Evolutionary conservation across 2,888 invertebrate species (phyloP).

Genomic region (Drosophila gaucha): DNA sequence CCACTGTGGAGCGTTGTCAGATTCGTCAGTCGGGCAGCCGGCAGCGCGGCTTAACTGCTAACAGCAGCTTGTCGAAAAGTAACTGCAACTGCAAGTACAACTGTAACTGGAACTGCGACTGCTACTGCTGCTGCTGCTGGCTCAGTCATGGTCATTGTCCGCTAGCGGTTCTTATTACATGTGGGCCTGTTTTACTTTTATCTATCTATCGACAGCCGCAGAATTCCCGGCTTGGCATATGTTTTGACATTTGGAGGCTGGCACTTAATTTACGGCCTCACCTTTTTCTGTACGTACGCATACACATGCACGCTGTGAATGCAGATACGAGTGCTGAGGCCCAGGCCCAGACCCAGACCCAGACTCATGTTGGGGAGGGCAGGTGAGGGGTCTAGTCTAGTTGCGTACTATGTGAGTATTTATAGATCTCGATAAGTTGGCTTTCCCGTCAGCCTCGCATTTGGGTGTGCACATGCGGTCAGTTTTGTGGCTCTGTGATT

Average conservation of each 20-base stretch:
- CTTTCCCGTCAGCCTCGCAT: slow-evolving; percentile 1
- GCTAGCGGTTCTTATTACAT: slow-evolving; percentile 52
- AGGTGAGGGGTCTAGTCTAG: background rate
- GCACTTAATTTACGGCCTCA: slow-evolving; percentile 65
- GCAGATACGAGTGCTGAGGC: slow-evolving; percentile 13
- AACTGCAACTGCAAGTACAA: slow-evolving; percentile 24
- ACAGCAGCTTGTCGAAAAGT: slow-evolving; percentile 22
- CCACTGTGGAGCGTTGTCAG: slow-evolving; percentile 16
- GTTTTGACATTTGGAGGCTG: slow-evolving; percentile 71
- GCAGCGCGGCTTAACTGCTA: slow-evolving; percentile 32
- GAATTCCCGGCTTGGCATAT: slow-evolving; percentile 57
- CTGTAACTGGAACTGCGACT: slow-evolving; percentile 32
- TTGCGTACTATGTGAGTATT: slow-evolving; percentile 27
- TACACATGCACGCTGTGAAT: background rate
- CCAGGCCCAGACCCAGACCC: slow-evolving; percentile 38
- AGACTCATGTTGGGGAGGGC: no score
- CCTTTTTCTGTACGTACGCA: slow-evolving; percentile 28
- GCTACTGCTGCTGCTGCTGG: slow-evolving; percentile 25
- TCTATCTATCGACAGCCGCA: slow-evolving; percentile 24
- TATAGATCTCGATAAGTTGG: slow-evolving; percentile 12
- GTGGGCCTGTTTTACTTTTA: slow-evolving; percentile 16
- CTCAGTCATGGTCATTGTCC: slow-evolving; percentile 94
- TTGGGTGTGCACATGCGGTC: slow-evolving; percentile 27
- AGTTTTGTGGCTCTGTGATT: slow-evolving; percentile 32
- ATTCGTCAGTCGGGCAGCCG: slow-evolving; percentile 11